Base-by-base conservation (phyloP, 2,113 vertebrate species). In the Sebastes schlegelii region DNA sequence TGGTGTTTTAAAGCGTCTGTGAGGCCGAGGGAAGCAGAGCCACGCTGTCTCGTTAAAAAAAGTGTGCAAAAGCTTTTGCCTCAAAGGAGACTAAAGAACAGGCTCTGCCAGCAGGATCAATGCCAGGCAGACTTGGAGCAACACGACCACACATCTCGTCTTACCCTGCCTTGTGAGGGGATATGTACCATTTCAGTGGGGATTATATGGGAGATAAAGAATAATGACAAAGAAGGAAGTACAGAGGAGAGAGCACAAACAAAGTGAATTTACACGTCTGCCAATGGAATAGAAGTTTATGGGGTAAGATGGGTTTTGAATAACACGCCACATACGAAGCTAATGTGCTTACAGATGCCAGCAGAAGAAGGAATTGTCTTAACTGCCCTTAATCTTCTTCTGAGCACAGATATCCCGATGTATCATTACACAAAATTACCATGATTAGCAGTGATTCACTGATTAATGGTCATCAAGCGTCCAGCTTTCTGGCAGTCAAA, bases 71-170 rank as follows among this genome's bases (percentile, higher is more conserved):
- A 77, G 77, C 65, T 19, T 86, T 70, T 54, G 19, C 74, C 72
- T 83, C 70, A 82, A 83, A 81, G 74, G 34, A 76, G 67, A 65
- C 34, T 62, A 46, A 82, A 81, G 71, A 80, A 26, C 19, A 16
- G 11, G 17, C 65, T 64, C 73, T 76, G 77, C 61, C 89, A 74
- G 68, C 55, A 55, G 62, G 84, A 86, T 85, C 84, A 82, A 79
- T 73, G 61, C 85, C 81, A 86, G 73, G 58, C 66, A 80, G 87
- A 82, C 83, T 82, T 67, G 57, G 66, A 86, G 80, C 16, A 67
- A 49, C 6, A 10, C 14, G 52, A 62, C 69, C 76, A 84, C 79
- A 72, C 86, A 80, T 82, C 75, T 88, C 6, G 55, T 86, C 71
- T 82, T 85, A 85, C 74, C 55, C 72, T 17, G 57, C 60, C 21